Evolutionary conservation across 2,797 vertebrate species (phyloP), one percentile per base, ranked within the genome.

Genomic region (Poecile montanus): DNA sequence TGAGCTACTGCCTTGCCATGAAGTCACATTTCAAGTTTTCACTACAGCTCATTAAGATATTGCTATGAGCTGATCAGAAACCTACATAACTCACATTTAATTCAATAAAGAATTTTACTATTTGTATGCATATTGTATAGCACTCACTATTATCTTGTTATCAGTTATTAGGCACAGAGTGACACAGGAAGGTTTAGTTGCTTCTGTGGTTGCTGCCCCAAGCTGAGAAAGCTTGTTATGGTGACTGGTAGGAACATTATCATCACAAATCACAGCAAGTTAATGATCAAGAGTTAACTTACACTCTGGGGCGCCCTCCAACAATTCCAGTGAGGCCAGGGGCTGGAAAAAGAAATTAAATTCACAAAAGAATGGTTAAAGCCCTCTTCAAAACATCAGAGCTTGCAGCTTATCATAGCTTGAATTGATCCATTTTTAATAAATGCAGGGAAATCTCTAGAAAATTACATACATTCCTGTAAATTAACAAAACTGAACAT

Each of bases 231-330:
- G n/a, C 19, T 78, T 47, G 27, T 10, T 11, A 75, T 9, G 9
- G 53, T 12, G 23, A 36, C 8, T 18, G 25, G 11, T 19, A 58
- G 19, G 21, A 71, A 15, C 5, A 27, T 1, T 6, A 27, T 18
- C 23, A 44, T 38, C 53, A 45, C 50, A 44, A 14, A 20, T 9
- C 38, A 62, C 13, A 58, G 30, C 2, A 38, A 73, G 20, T 27
- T 50, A 44, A 76, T 25, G 10, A 54, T 61, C 58, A 65, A 9
- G 8, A 89, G 16, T 68, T 50, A 58, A 98, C 98, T 98, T 96
- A 99, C 98, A 98, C 98, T 98, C 95, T 96, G 44, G 98, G 98
- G 42, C 97, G 96, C 14, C 98, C 98, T 78, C 98, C 98, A 71
- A 98, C 97, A 68, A 98, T 96, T 88, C 96, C 98, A 15, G 94